These are phyloP conservation scores for Falcaria lacertinaria DNA, from an alignment of 2,888 invertebrate genomes.

Conservation along the genomic window DNA sequence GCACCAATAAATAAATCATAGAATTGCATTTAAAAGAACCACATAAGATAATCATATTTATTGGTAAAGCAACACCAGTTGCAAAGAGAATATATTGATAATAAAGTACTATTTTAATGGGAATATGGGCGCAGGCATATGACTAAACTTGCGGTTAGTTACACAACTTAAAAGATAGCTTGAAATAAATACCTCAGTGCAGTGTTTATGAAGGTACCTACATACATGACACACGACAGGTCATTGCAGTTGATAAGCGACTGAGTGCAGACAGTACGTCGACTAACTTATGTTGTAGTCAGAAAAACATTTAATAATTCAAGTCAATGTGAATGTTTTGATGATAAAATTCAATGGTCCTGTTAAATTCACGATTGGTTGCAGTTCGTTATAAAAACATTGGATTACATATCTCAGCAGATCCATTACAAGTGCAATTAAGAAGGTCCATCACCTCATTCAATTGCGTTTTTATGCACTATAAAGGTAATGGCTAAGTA, in stretches of 20 bases:
- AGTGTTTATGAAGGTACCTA: not conserved
- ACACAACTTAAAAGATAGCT: not conserved
- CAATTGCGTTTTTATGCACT: not conserved
- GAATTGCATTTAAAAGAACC: too few relatives aligned
- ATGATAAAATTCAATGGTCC: too few relatives aligned
- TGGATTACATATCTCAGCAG: not conserved
- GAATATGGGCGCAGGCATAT: not conserved
- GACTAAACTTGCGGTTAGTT: slow-evolving; percentile 2
- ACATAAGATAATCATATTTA: not conserved
- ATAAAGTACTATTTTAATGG: not conserved
- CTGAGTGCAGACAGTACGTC: slow-evolving; percentile 44
- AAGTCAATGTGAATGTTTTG: too few relatives aligned
- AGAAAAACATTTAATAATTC: too few relatives aligned
- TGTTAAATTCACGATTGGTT: too few relatives aligned
- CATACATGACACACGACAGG: slow-evolving; percentile 12
- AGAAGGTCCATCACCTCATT: not conserved
- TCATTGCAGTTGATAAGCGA: slow-evolving; percentile 35
- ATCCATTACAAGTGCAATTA: not conserved
- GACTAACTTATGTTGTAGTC: slow-evolving; percentile 34
- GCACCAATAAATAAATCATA: too few relatives aligned
- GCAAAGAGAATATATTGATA: not conserved
- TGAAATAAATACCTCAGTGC: not conserved
- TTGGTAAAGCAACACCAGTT: not conserved
- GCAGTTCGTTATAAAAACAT: too few relatives aligned
- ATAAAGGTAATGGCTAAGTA: too few relatives aligned